Evolutionary conservation across 2,888 invertebrate genomes (phyloP), one percentile per base, ranked within the genome.

Genomic region (Adelphocoris suturalis): DNA sequence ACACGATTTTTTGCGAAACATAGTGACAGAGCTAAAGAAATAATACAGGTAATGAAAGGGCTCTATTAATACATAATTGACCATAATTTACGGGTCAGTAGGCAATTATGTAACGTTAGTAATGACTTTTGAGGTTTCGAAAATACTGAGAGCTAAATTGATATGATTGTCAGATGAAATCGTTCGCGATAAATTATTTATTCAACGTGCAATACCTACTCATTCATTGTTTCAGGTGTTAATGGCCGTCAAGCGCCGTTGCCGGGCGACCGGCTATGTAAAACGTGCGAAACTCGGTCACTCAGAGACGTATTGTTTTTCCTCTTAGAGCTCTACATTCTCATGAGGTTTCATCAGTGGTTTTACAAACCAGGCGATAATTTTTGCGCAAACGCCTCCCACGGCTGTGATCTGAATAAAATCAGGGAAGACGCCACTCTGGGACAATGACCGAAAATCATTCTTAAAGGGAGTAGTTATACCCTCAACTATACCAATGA

Each of bases 231-330:
- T 14, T 16, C 57, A n/a, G 19, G 57, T 16, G n/a, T n/a, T n/a
- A 57, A 16, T 57, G 19, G 57, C 57, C n/a, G 19, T n/a, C 57
- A 57, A 4, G 19, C 16, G 0, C 37, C 37, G 2, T 37, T 37
- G 37, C 37, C 57, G 5, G 57, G 57, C 57, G 7, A 37, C 37
- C 7, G 57, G 57, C n/a, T 57, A 57, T 57, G 57, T 16, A 57
- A 57, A 57, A 57, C 57, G 57, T 57, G 57, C 57, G 57, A 57
- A 57, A 57, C 57, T 57, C 57, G 57, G 57, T 57, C 57, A 57
- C 57, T 57, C 57, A 16, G 5, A 0, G 57, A 5, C n/a, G 57
- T 5, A 37, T 37, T 37, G 14, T 57, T 57, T 57, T 57, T n/a
- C 52, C 12, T 16, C 52, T 14, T 11, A 16, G 52, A 16, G 5